Percentiles rank a stretch among this genome's conserved stretches.
phyloP scores from a whole-genome alignment of 2,888 invertebrate species.

The Dastarcus helophoroides region DNA sequence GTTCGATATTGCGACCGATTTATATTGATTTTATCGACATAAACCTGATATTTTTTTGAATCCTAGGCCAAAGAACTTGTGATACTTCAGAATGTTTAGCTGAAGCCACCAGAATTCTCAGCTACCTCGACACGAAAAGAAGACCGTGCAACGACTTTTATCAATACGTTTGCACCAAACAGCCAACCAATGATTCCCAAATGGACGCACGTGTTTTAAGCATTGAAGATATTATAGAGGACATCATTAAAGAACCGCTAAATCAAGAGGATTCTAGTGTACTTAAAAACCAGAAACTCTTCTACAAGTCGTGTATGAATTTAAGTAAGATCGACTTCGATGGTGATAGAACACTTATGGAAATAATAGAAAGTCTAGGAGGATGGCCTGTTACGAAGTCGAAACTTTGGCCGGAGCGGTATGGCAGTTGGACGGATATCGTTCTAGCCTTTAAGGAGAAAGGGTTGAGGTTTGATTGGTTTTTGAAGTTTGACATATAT shows the following conservation, averaged over 20 bases:
- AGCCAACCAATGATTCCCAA: slow-evolving; percentile 4
- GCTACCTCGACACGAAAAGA: not conserved
- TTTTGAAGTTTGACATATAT: not conserved
- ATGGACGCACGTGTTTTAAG: not conserved
- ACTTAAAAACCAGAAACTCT: slow-evolving; percentile 7
- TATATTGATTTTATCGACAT: no score
- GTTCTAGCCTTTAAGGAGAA: not conserved
- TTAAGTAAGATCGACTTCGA: slow-evolving; percentile 10
- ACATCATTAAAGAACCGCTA: not conserved
- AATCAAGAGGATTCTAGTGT: not conserved
- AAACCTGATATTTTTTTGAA: no score
- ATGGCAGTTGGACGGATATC: not conserved
- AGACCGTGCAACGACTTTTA: slow-evolving; percentile 59
- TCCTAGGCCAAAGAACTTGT: not conserved
- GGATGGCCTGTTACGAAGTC: slow-evolving; percentile 1
- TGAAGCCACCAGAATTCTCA: not conserved
- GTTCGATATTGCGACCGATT: no score
- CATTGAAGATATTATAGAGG: not conserved
- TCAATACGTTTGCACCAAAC: slow-evolving; percentile 53
- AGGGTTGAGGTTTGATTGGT: not conserved
- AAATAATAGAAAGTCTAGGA: slow-evolving; percentile 6
- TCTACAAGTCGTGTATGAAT: slow-evolving; percentile 11
- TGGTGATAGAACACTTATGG: slow-evolving; percentile 9
- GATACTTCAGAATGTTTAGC: slow-evolving; percentile 1
- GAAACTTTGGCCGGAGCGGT: slow-evolving; percentile 12